phyloP scores from a whole-genome alignment of 2,113 vertebrate species.

The Rhinoderma darwinii region DNA sequence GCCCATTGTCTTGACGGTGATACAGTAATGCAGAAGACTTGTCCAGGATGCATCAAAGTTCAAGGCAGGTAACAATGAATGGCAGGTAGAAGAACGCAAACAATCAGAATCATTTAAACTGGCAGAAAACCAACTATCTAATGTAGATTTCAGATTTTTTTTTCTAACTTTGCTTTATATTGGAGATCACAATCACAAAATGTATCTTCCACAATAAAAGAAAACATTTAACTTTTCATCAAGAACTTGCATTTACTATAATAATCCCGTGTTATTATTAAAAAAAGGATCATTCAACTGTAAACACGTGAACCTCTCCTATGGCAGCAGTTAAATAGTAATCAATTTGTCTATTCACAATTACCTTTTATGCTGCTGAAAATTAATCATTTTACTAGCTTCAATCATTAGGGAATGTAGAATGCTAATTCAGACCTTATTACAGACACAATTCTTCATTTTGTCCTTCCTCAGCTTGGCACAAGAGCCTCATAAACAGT shows the following conservation, averaged over 20 bases:
- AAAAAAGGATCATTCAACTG: slow-evolving; percentile 39
- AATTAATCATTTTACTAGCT: slow-evolving; percentile 61
- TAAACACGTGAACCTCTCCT: slow-evolving; percentile 53
- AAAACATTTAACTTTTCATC: not conserved
- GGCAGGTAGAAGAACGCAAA: not conserved
- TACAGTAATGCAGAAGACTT: not conserved
- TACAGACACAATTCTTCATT: slow-evolving; percentile 60
- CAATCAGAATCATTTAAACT: not conserved
- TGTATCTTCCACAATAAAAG: not conserved
- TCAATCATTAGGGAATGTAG: slow-evolving; percentile 60
- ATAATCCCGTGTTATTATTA: slow-evolving; percentile 18
- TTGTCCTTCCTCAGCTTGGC: slow-evolving; percentile 58
- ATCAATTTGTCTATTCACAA: slow-evolving; percentile 60
- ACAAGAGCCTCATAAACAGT: slow-evolving; percentile 60
- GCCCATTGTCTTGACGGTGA: not conserved
- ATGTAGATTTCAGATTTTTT: not conserved
- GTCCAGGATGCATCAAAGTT: too few relatives aligned
- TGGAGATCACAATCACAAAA: not conserved
- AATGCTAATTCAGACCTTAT: slow-evolving; percentile 61
- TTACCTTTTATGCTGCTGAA: slow-evolving; percentile 60
- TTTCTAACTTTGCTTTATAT: not conserved
- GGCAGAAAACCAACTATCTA: not conserved
- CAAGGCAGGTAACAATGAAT: not conserved
- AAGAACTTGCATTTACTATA: not conserved
- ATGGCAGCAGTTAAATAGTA: slow-evolving; percentile 58